Evolutionary conservation across 2,797 vertebrate species (phyloP).

Genomic region (Ateles fusciceps): DNA sequence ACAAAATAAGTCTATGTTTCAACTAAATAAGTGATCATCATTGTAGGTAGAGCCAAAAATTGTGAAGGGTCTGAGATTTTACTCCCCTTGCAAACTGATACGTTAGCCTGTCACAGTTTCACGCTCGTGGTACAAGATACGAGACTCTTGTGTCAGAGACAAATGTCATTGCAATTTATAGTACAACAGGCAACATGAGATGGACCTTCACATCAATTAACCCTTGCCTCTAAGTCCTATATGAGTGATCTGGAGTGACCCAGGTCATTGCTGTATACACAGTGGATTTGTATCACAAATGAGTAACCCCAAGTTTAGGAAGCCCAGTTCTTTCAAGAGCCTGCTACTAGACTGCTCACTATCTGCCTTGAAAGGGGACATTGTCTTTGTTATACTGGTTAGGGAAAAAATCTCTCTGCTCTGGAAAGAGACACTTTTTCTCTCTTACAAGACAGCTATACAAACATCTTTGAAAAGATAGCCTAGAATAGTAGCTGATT

Average conservation of each 20-base stretch:
- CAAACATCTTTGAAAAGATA: background rate
- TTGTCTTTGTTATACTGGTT: background rate
- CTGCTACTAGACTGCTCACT: background rate
- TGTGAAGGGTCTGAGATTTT: background rate
- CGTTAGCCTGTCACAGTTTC: background rate
- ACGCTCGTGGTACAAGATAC: background rate
- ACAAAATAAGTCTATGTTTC: background rate
- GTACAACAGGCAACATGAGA: background rate
- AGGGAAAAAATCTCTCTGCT: background rate
- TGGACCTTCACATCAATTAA: background rate
- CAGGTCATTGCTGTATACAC: accelerated
- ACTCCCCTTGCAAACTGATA: background rate
- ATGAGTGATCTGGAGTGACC: accelerated
- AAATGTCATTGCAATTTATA: background rate
- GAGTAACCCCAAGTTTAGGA: background rate
- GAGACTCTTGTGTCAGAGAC: background rate
- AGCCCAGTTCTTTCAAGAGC: background rate
- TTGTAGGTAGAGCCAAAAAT: background rate
- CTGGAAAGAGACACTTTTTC: background rate
- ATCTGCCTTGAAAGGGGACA: background rate
- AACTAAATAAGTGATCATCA: background rate
- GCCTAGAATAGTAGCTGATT: background rate
- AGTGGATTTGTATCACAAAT: background rate
- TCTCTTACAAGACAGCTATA: background rate
- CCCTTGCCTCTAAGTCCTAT: background rate